A percentile compares a stretch with the other conserved stretches of the same genome.
Conservation (phyloP, 2,797 vertebrate species). For the Falco cherrug region DNA sequence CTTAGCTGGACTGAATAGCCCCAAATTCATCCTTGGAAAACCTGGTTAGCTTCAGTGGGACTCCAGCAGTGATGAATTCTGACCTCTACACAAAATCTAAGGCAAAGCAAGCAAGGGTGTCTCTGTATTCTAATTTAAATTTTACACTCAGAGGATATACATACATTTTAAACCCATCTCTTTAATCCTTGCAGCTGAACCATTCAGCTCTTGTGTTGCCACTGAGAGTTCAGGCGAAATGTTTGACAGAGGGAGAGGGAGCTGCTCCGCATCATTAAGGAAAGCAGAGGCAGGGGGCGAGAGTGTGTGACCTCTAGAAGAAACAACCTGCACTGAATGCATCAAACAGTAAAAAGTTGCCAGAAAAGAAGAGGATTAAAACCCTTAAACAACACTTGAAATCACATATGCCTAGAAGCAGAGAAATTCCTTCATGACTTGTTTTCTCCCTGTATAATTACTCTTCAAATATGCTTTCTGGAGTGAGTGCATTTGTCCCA, state of each 20-base stretch:
- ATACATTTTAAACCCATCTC: background rate
- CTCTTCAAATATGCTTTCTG: conserved; percentile 28
- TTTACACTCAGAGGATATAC: background rate
- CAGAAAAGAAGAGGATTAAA: conserved; percentile 32
- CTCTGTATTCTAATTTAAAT: conserved; percentile 29
- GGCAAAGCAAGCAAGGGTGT: background rate
- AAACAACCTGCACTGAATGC: background rate
- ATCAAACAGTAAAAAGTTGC: conserved; percentile 27
- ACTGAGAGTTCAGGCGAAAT: background rate
- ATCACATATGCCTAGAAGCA: background rate
- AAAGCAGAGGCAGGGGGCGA: background rate
- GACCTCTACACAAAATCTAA: background rate
- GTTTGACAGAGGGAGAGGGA: background rate
- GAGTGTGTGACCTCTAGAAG: conserved; percentile 14
- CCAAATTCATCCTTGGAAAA: background rate
- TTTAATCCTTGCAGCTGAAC: conserved; percentile 33
- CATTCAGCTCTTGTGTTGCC: conserved; percentile 12
- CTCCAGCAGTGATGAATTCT: background rate
- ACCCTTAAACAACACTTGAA: conserved; percentile 9
- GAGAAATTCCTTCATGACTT: conserved; percentile 31
- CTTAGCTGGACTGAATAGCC: background rate
- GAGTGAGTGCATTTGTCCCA: conserved; percentile 40
- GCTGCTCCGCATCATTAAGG: background rate
- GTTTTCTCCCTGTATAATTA: conserved; percentile 50
- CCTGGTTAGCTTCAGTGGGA: background rate